Evolutionary conservation across 2,113 vertebrate species (phyloP).

Genomic region (Phocoena sinus): DNA sequence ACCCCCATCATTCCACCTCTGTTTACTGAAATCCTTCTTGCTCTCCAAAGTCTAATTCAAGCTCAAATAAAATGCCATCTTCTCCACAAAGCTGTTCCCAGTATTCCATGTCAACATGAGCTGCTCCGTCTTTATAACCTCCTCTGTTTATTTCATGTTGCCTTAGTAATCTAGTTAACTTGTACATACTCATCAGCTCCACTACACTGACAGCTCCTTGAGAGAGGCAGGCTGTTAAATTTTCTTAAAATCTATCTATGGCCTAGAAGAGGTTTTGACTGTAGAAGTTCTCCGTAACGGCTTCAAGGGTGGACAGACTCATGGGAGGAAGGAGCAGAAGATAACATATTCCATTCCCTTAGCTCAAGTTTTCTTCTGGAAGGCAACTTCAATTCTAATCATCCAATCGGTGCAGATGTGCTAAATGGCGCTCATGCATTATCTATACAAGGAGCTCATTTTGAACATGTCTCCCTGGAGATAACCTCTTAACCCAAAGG

Average conservation of each 20-base stretch:
- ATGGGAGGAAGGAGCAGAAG: not conserved
- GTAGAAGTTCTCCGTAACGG: not conserved
- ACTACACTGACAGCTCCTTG: not conserved
- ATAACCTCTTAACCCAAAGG: constrained; percentile 61
- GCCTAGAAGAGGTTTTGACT: not conserved
- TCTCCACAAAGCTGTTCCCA: not conserved
- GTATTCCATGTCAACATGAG: not conserved
- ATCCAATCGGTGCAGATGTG: constrained; percentile 31
- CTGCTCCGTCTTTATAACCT: not conserved
- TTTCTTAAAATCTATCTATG: not conserved
- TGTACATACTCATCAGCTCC: not conserved
- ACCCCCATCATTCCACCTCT: not conserved
- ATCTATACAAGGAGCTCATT: constrained; percentile 20
- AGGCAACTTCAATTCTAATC: constrained; percentile 22
- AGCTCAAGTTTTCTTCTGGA: constrained; percentile 21
- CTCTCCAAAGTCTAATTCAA: not conserved
- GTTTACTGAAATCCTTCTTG: not conserved
- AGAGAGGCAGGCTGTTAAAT: not conserved
- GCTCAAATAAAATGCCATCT: not conserved
- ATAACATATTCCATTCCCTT: not conserved
- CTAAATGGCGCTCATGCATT: not conserved
- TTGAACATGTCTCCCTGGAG: constrained; percentile 56
- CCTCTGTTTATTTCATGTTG: not conserved
- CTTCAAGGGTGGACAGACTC: not conserved
- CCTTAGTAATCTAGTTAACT: not conserved